phyloP scores from a whole-genome alignment of 2,888 invertebrate genomes.

The Harpagoxenus sublaevis region DNA sequence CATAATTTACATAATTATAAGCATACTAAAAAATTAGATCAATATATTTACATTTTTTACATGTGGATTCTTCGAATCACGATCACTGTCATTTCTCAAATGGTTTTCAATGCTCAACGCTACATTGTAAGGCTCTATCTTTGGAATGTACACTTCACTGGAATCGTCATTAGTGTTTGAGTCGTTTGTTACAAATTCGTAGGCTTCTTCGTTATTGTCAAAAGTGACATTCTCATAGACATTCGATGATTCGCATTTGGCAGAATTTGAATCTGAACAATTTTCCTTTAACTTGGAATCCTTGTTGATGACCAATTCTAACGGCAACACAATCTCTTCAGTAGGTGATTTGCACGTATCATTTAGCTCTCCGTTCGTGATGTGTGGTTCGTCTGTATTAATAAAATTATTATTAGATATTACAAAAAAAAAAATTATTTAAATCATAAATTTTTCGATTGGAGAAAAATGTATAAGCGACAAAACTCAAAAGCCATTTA shows the following conservation, averaged over 20 bases:
- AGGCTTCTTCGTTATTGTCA: slow-evolving; percentile 25
- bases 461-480: not conserved
- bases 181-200: slow-evolving; percentile 30
- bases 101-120: slow-evolving; percentile 52
- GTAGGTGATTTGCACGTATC: slow-evolving; percentile 9
- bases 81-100: slow-evolving; percentile 45
- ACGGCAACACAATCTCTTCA: slow-evolving; percentile 68
- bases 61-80: slow-evolving; percentile 35
- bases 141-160: slow-evolving; percentile 56
- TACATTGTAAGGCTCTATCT: slow-evolving; percentile 53
- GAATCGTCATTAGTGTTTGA: slow-evolving; percentile 19
- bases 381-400: not conserved
- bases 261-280: slow-evolving; percentile 42
- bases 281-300: slow-evolving; percentile 53
- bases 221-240: slow-evolving; percentile 25
- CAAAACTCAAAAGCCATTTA: not conserved
- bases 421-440: not conserved
- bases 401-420: slow-evolving; percentile 9
- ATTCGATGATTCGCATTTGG: slow-evolving; percentile 16
- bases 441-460: not conserved
- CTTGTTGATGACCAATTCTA: slow-evolving; percentile 76
- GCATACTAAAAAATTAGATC: not conserved
- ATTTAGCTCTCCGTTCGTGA: not conserved
- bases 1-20: not conserved
- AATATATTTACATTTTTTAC: slow-evolving; percentile 1